A percentile compares a stretch with the other conserved stretches of the same genome.
phyloP scores from a whole-genome alignment of 2,888 invertebrate genomes.

The Platerodrilus igneus region DNA sequence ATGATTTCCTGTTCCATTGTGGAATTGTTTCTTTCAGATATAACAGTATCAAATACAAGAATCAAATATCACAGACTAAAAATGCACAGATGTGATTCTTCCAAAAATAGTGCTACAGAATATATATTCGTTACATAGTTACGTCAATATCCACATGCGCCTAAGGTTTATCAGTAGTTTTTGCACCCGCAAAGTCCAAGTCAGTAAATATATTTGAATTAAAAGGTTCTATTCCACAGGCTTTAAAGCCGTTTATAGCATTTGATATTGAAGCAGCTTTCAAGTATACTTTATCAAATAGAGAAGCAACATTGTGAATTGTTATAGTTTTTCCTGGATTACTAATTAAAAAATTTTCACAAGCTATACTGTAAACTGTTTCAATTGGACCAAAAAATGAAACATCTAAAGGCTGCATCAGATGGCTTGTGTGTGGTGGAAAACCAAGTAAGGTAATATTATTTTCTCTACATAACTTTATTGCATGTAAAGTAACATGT shows the following conservation, averaged over 20 bases:
- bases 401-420: slow-evolving; percentile 26
- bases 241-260: slow-evolving; percentile 25
- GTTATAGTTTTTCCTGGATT: neutral
- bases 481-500: slow-evolving; percentile 23
- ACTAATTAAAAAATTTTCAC: slow-evolving; percentile 15
- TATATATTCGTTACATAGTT: too few relatives aligned
- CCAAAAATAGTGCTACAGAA: too few relatives aligned
- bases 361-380: slow-evolving; percentile 22
- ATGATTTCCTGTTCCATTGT: too few relatives aligned
- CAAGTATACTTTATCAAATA: slow-evolving; percentile 26
- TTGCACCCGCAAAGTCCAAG: neutral
- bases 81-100: too few relatives aligned
- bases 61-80: too few relatives aligned
- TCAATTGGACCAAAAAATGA: slow-evolving; percentile 28
- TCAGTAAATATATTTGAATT: slow-evolving; percentile 5
- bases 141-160: too few relatives aligned
- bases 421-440: slow-evolving; percentile 30
- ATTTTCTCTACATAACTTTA: slow-evolving; percentile 24
- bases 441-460: slow-evolving; percentile 24
- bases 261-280: slow-evolving; percentile 24
- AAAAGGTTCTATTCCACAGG: slow-evolving; percentile 25
- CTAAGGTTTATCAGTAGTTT: neutral
- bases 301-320: slow-evolving; percentile 11
- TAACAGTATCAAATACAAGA: too few relatives aligned
- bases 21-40: too few relatives aligned